These are phyloP conservation scores for Falco concolor DNA, from an alignment of 2,797 vertebrate species.

Conservation along the genomic window DNA sequence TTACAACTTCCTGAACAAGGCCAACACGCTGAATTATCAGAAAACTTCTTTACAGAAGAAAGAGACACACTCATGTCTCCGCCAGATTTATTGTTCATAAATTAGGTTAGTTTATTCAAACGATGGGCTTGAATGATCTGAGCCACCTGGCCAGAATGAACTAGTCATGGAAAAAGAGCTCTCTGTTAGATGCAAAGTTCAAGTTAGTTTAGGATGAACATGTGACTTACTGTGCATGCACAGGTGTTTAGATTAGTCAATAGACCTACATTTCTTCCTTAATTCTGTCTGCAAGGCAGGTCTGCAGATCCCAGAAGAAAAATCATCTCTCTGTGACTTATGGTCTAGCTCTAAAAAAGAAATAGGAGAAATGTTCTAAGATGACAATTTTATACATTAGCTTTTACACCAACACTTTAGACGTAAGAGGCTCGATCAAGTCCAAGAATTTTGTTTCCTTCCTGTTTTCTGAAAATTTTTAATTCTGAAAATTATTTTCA, in stretches of 20 bases:
- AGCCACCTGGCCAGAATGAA: background rate
- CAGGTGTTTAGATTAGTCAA: background rate
- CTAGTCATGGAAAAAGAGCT: background rate
- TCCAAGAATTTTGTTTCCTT: background rate
- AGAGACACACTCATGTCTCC: fast-evolving
- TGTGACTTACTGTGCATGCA: background rate
- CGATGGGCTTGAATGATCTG: background rate
- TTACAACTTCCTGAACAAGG: background rate
- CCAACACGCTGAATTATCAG: background rate
- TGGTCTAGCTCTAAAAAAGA: background rate
- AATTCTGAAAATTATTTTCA: background rate
- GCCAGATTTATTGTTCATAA: background rate
- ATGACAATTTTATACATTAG: background rate
- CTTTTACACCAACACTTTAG: background rate
- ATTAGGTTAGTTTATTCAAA: background rate
- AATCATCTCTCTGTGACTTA: background rate
- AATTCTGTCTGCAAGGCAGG: background rate
- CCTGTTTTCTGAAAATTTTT: background rate
- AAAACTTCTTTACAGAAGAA: background rate
- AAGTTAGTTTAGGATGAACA: background rate
- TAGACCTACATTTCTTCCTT: background rate
- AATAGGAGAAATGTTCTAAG: background rate
- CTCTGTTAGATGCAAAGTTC: background rate
- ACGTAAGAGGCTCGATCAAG: background rate
- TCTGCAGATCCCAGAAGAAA: background rate